Evolutionary conservation across 1,140 invertebrate species (phyloP), one percentile per base, ranked within the genome.

Genomic region (Xylocopa sonorina): DNA sequence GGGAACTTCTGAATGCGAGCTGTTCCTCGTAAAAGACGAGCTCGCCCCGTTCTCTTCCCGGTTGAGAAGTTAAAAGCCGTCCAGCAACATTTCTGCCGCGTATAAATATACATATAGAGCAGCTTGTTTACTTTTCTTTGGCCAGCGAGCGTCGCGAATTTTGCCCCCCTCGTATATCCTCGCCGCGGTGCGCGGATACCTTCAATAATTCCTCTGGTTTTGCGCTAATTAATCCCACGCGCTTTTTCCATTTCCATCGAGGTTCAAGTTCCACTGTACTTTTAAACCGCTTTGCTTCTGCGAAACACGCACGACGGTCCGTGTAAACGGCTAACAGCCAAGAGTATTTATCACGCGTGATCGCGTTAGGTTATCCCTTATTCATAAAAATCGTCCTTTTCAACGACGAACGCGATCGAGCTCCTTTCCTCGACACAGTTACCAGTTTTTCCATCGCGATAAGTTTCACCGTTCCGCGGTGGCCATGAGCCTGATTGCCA

Each of bases 21-120:
- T 38, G 41, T 48, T 57, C n/a, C 62, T 66, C 73, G 24, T 76
- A 76, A 67, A 76, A 46, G 73, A 76, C 38, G 73, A 76, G 63
- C 68, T 57, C 55, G 68, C 73, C 27, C 27, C 50, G n/a, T n/a
- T n/a, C 46, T 57, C 63, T 68, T 27, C 50, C 29, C 29, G 73
- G 63, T 43, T 55, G 63, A 67, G 63, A 53, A 76, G 50, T 76
- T 68, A 68, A 76, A 76, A 76, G 73, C 73, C 38, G 73, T 76
- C 73, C 50, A 67, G 63, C 73, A 76, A 76, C 73, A 76, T 76
- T 76, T 76, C 68, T 76, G 21, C 14, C 50, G 21, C n/a, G 41
- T 63, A 74, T 63, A 74, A 63, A 64, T 64, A 74, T 53, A 46
- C 50, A 34, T 34, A 41, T 16, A 18, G 16, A 43, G 21, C 29